These are phyloP conservation scores for Rhodophaea formosa DNA, from an alignment of 2,888 invertebrate genomes.

Conservation along the genomic window DNA sequence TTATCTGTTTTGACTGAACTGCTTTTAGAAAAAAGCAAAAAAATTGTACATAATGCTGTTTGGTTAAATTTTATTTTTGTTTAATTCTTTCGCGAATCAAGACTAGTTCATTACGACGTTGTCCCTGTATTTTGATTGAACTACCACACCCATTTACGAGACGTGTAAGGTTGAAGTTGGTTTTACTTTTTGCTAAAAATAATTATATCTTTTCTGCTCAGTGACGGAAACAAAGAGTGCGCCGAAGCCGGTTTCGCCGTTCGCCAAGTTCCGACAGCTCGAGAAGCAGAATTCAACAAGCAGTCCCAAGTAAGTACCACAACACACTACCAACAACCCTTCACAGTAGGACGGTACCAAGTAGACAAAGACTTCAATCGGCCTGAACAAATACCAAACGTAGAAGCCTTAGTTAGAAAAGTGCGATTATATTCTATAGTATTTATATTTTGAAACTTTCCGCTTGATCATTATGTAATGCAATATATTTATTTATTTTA, in stretches of 20 bases:
- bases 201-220: constrained; percentile 29
- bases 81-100: too few relatives aligned
- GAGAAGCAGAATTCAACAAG: constrained; percentile 92
- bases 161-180: too few relatives aligned
- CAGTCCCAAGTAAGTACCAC: constrained; percentile 87
- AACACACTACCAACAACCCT: background rate
- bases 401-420: constrained; percentile 9
- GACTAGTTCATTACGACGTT: too few relatives aligned
- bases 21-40: too few relatives aligned
- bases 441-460: constrained; percentile 49
- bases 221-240: constrained; percentile 80
- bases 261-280: constrained; percentile 95
- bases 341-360: constrained; percentile 10
- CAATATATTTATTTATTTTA: constrained; percentile 67
- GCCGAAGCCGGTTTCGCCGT: constrained; percentile 89
- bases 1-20: too few relatives aligned
- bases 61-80: too few relatives aligned
- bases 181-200: background rate
- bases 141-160: too few relatives aligned
- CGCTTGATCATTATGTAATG: constrained; percentile 56
- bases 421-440: constrained; percentile 28
- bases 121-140: too few relatives aligned
- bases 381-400: constrained; percentile 21
- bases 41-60: too few relatives aligned
- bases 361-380: constrained; percentile 20